Percentiles rank a stretch among this genome's conserved stretches.
Evolutionary conservation across 1,140 invertebrate genomes (phyloP).

Genomic region (Polyergus mexicanus): DNA sequence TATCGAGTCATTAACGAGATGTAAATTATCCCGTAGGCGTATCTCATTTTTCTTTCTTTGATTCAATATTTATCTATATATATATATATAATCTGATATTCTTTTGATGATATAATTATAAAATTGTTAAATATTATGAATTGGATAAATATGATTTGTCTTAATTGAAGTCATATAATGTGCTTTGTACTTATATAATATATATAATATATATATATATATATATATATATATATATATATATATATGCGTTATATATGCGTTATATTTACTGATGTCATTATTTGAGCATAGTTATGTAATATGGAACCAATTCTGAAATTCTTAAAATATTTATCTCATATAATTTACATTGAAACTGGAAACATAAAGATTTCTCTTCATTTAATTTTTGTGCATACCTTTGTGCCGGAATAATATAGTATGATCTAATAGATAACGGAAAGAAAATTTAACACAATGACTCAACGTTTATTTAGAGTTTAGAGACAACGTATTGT

Average conservation of each 20-base stretch:
- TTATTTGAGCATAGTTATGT: slow-evolving; percentile 2
- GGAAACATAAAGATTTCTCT: not conserved
- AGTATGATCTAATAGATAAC: not conserved
- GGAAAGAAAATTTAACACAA: not conserved
- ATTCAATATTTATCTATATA: too few species aligned
- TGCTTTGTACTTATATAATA: too few species aligned
- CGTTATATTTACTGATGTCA: too few species aligned
- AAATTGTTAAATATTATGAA: too few species aligned
- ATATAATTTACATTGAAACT: slow-evolving; percentile 2
- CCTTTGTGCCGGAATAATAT: not conserved
- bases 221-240: too few species aligned
- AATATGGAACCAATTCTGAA: not conserved
- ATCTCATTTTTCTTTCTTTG: not conserved
- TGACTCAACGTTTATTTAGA: slow-evolving; percentile 27
- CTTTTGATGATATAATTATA: too few species aligned
- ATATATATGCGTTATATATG: too few species aligned
- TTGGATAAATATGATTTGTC: too few species aligned
- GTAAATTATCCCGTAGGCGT: not conserved
- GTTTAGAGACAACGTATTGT: not conserved
- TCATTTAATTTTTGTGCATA: not conserved
- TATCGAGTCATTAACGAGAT: not conserved
- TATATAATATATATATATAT: too few species aligned
- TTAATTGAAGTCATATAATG: too few species aligned
- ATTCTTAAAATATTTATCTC: slow-evolving; percentile 16
- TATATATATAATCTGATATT: too few species aligned